phyloP scores from a whole-genome alignment of 2,113 vertebrate genomes.

The Danionella cerebrum region DNA sequence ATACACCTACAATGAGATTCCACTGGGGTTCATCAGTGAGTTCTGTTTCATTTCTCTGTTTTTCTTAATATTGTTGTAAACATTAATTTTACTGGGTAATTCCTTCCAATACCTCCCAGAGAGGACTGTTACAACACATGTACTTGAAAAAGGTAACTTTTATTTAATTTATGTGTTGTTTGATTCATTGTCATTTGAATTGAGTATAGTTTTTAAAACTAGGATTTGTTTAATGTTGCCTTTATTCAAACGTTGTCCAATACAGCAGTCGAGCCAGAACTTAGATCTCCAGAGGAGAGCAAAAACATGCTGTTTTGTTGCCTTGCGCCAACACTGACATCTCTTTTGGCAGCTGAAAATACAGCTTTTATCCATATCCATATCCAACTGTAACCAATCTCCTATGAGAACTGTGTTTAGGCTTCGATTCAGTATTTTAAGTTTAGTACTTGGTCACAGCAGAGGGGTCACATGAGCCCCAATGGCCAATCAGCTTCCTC shows the following conservation, averaged over 20 bases:
- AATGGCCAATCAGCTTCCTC: too few relatives aligned
- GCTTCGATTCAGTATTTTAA: too few relatives aligned
- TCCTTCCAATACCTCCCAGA: slow-evolving; percentile 42
- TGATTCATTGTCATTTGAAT: too few relatives aligned
- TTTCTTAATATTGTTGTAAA: background rate
- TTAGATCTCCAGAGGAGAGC: background rate
- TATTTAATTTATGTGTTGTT: background rate
- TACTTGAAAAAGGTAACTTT: slow-evolving; percentile 49
- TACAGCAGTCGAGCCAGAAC: background rate
- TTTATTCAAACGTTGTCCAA: background rate
- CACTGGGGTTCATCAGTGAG: slow-evolving; percentile 88
- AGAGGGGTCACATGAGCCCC: too few relatives aligned
- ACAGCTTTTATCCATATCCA: too few relatives aligned
- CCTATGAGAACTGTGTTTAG: too few relatives aligned
- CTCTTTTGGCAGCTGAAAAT: slow-evolving; percentile 5
- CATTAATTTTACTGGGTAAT: too few relatives aligned
- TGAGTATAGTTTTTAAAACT: too few relatives aligned
- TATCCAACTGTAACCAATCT: too few relatives aligned
- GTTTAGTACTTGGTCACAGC: too few relatives aligned
- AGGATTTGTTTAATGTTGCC: background rate
- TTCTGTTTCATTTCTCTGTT: slow-evolving; percentile 4
- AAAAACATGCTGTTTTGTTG: background rate
- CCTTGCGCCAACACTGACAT: background rate
- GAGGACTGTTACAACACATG: slow-evolving; percentile 48
- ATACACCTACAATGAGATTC: slow-evolving; percentile 81